phyloP scores from a whole-genome alignment of 1,140 invertebrate genomes.

The Drosophila ironensis region DNA sequence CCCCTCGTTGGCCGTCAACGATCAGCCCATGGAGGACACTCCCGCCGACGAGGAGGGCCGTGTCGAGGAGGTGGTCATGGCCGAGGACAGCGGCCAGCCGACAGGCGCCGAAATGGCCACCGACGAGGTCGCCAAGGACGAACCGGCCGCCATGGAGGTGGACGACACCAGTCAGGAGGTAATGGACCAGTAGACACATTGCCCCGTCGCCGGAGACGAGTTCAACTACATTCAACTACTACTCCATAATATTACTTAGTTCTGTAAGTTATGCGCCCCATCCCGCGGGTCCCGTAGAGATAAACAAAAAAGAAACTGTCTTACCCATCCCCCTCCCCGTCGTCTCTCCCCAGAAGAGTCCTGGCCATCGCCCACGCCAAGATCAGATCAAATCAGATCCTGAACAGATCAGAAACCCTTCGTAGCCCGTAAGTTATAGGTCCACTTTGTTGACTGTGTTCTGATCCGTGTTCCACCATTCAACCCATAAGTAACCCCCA shows the following conservation, averaged over 20 bases:
- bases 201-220: slow-evolving; percentile 7
- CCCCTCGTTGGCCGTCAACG: slow-evolving; percentile 56
- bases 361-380: too few relatives aligned
- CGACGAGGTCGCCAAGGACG: slow-evolving; percentile 65
- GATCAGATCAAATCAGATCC: too few relatives aligned
- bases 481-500: not conserved
- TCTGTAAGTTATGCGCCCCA: slow-evolving; percentile 14
- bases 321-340: not conserved
- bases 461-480: slow-evolving; percentile 1
- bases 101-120: slow-evolving; percentile 66
- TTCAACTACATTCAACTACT: slow-evolving; percentile 52
- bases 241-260: slow-evolving; percentile 44
- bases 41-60: slow-evolving; percentile 42
- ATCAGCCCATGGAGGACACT: slow-evolving; percentile 77
- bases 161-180: slow-evolving; percentile 81
- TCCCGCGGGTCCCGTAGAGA: slow-evolving; percentile 4
- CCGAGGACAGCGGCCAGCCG: slow-evolving; percentile 33
- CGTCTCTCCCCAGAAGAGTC: not conserved
- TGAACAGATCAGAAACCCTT: too few relatives aligned
- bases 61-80: slow-evolving; percentile 75
- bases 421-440: slow-evolving; percentile 8
- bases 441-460: slow-evolving; percentile 13
- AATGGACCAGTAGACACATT: slow-evolving; percentile 70
- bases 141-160: slow-evolving; percentile 77
- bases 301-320: too few relatives aligned